Conservation (phyloP, 2,797 vertebrate genomes). For the Gymnothorax reevesii region DNA sequence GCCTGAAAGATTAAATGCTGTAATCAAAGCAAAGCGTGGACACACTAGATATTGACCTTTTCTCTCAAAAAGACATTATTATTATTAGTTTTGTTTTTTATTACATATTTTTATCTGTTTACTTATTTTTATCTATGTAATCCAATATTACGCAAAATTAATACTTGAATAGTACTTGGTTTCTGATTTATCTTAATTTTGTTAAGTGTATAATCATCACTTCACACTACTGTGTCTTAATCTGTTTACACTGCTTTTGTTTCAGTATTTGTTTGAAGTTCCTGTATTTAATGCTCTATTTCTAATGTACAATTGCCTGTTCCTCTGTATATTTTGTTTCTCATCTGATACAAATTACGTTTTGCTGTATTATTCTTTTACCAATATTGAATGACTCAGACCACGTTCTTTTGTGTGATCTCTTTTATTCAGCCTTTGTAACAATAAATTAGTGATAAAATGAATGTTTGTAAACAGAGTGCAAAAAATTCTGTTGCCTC, state of each 20-base stretch:
- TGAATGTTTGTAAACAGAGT: slow-evolving; percentile 9
- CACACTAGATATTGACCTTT: no score
- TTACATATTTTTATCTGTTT: no score
- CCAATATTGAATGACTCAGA: not conserved
- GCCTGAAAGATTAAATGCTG: no score
- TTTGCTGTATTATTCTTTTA: not conserved
- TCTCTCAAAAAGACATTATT: no score
- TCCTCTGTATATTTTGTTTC: not conserved
- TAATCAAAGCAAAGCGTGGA: no score
- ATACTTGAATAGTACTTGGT: no score
- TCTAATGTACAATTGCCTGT: not conserved
- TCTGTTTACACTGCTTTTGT: not conserved
- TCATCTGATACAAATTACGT: not conserved
- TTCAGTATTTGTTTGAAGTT: not conserved
- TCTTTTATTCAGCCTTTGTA: not conserved
- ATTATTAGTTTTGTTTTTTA: no score
- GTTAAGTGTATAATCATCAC: not conserved
- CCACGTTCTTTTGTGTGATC: not conserved
- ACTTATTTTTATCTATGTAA: no score
- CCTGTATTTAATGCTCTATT: not conserved
- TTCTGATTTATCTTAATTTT: not conserved
- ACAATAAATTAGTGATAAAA: not conserved
- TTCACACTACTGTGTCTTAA: no score
- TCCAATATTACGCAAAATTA: no score
- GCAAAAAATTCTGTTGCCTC: not conserved